A percentile compares a stretch with the other conserved stretches of the same genome.
Conservation (phyloP, 2,888 invertebrate genomes). For the Epistrophe eligans region DNA sequence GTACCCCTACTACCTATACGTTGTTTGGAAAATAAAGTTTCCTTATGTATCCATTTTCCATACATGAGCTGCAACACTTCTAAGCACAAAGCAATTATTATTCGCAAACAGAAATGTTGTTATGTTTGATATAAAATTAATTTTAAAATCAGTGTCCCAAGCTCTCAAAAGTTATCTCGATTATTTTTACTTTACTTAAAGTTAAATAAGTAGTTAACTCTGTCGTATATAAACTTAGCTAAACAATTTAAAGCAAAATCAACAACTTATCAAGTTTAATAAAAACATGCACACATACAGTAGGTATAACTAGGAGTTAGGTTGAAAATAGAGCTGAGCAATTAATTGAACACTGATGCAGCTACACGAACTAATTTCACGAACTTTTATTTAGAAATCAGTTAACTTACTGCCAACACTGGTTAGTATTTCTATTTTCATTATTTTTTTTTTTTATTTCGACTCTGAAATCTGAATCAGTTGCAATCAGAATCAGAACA, state of each 20-base stretch:
- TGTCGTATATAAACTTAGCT: neutral
- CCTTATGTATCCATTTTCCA: no score
- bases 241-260: neutral
- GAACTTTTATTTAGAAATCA: conserved; percentile 5
- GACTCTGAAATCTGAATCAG: neutral
- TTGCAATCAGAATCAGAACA: neutral
- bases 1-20: no score
- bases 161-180: neutral
- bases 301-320: neutral
- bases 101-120: no score
- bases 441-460: neutral
- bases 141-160: neutral
- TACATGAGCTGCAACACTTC: no score
- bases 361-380: neutral
- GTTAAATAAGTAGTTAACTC: neutral
- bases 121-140: neutral
- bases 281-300: neutral
- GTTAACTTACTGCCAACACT: neutral
- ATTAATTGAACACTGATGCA: neutral
- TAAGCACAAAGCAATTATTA: no score
- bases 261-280: neutral
- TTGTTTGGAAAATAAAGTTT: no score
- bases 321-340: neutral
- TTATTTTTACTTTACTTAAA: neutral
- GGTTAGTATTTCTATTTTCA: neutral